Base-by-base conservation (phyloP, 2,797 vertebrate genomes). In the Heterohyrax brucei region DNA sequence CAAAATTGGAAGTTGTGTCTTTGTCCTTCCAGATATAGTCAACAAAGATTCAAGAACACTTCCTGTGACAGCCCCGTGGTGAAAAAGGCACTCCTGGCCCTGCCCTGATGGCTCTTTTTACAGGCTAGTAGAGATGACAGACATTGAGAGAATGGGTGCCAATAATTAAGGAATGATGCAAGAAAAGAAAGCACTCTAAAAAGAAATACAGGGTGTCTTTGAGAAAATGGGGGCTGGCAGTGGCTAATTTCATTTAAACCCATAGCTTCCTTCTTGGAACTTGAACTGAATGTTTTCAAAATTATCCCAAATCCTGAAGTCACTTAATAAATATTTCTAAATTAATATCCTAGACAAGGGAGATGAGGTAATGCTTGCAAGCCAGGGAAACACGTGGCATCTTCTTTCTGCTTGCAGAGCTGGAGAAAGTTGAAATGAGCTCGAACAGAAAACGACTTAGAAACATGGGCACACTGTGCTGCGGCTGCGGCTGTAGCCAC, bases 241-340 rank as follows among this genome's bases (percentile, higher is more conserved):
- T 62, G 91, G 89, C 75, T 91, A 91, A 95, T 97, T 96, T 96
- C 83, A 39, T 94, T 97, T 96, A 96, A 97, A 97, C 33, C 68
- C 61, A 84, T 30, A 84, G 50, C 62, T 89, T 93, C 70, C 61
- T 96, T 96, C 66, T 64, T 93, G 85, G 94, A 97, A 96, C 97
- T 68, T 92, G 46, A 96, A 96, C 83, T 78, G 91, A 95, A 96
- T 87, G 93, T 81, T 96, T 97, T 97, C 89, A 97, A 96, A 97
- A 96, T 94, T 91, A 61, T 81, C 93, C 94, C 75, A 90, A 96
- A 97, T 96, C 93, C 97, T 95, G 92, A 96, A 96, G 95, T 97
- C 97, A 95, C 94, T 93, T 96, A 89, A 95, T 97, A 97, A 97
- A 94, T 96, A 94, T 97, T 94, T 94, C 93, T 97, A 93, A 96